These are phyloP conservation scores for Leptinotarsa tumamoca DNA, from an alignment of 2,888 invertebrate species.

Conservation along the genomic window DNA sequence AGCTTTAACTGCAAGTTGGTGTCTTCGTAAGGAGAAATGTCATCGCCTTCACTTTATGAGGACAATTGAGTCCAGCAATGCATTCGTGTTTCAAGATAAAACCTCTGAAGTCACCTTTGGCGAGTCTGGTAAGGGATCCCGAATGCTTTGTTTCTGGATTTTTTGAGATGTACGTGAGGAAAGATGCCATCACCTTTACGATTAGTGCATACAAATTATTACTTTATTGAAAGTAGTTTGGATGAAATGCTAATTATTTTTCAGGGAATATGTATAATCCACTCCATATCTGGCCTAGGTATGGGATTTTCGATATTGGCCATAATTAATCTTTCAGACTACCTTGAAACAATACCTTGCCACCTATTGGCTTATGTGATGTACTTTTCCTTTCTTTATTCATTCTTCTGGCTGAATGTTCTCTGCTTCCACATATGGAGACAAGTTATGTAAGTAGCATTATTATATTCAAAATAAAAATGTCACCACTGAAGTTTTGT, in stretches of 20 bases:
- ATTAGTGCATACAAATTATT: no score
- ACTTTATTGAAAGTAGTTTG: no score
- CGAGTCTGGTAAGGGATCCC: no score
- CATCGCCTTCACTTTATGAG: no score
- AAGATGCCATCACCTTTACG: no score
- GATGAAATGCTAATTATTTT: conserved; percentile 52
- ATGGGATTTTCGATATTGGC: conserved; percentile 72
- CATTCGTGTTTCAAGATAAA: no score
- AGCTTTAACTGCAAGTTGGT: no score
- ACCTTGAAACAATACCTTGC: conserved; percentile 66
- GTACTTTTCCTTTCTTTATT: conserved; percentile 71
- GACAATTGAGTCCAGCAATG: no score
- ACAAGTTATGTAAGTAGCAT: conserved; percentile 72
- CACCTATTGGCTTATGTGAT: conserved; percentile 65
- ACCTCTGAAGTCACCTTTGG: no score
- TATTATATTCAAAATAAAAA: not conserved
- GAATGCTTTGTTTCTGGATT: no score
- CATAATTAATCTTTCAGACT: conserved; percentile 68
- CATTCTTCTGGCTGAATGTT: conserved; percentile 80
- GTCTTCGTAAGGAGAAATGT: no score
- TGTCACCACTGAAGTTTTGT: not conserved
- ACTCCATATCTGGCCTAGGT: conserved; percentile 72
- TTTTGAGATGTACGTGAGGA: no score
- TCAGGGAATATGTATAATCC: conserved; percentile 76
- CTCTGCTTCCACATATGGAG: conserved; percentile 77